Evolutionary conservation across 1,140 invertebrate genomes (phyloP).

Genomic region (Pseudoatta argentina): DNA sequence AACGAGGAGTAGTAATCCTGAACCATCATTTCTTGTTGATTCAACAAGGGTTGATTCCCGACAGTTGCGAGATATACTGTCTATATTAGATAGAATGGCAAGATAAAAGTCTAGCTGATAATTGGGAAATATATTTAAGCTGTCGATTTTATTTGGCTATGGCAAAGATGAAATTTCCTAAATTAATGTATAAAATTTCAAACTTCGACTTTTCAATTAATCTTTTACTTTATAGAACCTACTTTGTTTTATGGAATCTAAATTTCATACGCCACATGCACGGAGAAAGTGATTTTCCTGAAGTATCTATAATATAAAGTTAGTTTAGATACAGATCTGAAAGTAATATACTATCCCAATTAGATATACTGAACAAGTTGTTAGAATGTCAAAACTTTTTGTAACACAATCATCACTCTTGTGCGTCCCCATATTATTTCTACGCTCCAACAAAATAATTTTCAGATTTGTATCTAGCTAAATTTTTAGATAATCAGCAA

Average conservation of each 20-base stretch:
- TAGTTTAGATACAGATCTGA: too few relatives aligned
- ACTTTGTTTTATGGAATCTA: too few relatives aligned
- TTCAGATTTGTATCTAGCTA: too few relatives aligned
- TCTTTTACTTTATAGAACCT: not conserved
- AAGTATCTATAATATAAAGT: too few relatives aligned
- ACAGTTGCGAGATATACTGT: not conserved
- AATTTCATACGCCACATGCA: not conserved
- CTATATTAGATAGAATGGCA: not conserved
- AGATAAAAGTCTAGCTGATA: not conserved
- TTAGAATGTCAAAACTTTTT: too few relatives aligned
- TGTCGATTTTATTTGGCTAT: not conserved
- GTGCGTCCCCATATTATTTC: too few relatives aligned
- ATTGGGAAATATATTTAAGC: slow-evolving; percentile 27
- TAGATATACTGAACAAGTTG: too few relatives aligned
- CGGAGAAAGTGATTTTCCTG: too few relatives aligned
- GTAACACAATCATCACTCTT: too few relatives aligned
- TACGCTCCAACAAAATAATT: too few relatives aligned
- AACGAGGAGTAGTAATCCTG: slow-evolving; percentile 8
- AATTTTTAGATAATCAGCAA: too few relatives aligned
- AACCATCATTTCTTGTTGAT: slow-evolving; percentile 49
- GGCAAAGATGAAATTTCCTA: not conserved
- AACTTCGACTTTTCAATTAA: not conserved
- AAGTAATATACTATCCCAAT: too few relatives aligned
- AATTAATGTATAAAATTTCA: not conserved
- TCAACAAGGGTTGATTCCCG: slow-evolving; percentile 30